Percentiles rank a stretch among this genome's conserved stretches.
Conservation (phyloP, 2,113 vertebrate species). For the Rattus norvegicus region GRCr8 NC_086029.1:74061501-74062000, state of each 20-base stretch:
- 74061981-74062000: not conserved
- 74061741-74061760: not conserved
- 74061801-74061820: constrained; percentile 28
- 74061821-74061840: not conserved
- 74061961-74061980: not conserved
- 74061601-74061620: not conserved
- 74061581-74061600: not conserved
- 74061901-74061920: not conserved
- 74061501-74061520: constrained; percentile 16
- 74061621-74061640: not conserved
- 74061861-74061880: not conserved
- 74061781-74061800: constrained; percentile 43
- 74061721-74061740: constrained; percentile 25
- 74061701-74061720: constrained; percentile 26
- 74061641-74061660: constrained; percentile 34
- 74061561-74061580: not conserved
- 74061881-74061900: not conserved
- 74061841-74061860: not conserved
- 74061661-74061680: constrained; percentile 36
- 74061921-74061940: not conserved
- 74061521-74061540: not conserved
- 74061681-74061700: constrained; percentile 49
- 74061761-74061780: not conserved
- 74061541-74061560: not conserved
- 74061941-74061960: not conserved